Evolutionary conservation across 64 coral and sea anemone species (phyloP).

Genomic region (Actinia equina): DNA sequence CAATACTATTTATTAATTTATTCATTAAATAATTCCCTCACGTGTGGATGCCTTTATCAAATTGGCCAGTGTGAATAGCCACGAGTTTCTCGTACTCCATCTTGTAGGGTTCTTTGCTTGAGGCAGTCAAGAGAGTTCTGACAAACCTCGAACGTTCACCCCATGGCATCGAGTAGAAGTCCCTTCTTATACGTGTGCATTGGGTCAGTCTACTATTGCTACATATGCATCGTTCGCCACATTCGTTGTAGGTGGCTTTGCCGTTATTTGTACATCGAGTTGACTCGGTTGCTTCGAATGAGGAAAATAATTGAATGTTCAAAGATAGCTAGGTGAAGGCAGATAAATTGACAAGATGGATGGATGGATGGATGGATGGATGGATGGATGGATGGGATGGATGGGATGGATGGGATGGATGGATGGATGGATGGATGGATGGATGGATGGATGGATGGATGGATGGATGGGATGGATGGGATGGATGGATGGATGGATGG

Average conservation of each 20-base stretch:
- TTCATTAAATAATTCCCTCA: background rate
- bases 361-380: too few relatives aligned
- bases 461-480: too few relatives aligned
- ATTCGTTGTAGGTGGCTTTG: background rate
- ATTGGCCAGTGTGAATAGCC: background rate
- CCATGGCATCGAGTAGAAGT: conserved; percentile 41
- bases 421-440: too few relatives aligned
- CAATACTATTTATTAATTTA: conserved; percentile 8
- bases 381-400: too few relatives aligned
- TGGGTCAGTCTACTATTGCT: conserved; percentile 18
- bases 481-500: too few relatives aligned
- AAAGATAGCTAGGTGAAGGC: too few relatives aligned
- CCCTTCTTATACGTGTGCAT: conserved; percentile 26
- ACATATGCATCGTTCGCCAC: conserved; percentile 40
- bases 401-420: too few relatives aligned
- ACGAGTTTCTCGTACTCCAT: background rate
- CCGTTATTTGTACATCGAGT: background rate
- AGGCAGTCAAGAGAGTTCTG: background rate
- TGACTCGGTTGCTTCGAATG: background rate
- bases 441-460: too few relatives aligned
- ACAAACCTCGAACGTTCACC: conserved; percentile 16
- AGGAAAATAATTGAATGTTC: too few relatives aligned
- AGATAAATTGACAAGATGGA: too few relatives aligned
- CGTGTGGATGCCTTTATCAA: conserved; percentile 20
- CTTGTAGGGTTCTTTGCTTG: background rate